These are phyloP conservation scores for Armadillidium nasatum DNA, from an alignment of 1,140 invertebrate species.

Conservation along the genomic window DNA sequence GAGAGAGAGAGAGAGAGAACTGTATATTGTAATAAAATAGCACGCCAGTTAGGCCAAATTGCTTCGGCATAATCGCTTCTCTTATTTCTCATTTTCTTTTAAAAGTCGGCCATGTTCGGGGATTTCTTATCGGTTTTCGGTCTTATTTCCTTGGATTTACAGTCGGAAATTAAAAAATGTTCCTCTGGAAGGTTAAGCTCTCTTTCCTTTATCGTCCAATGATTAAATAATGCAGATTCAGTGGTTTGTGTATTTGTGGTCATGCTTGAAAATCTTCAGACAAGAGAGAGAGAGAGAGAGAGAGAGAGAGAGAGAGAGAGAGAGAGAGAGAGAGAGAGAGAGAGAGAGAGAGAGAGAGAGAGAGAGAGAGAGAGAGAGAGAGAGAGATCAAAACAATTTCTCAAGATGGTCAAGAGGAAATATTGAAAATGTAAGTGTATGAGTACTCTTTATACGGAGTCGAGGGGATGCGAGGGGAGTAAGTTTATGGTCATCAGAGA, in stretches of 20 bases:
- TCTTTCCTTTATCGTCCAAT: neutral
- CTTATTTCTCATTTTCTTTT: neutral
- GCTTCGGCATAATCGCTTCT: neutral
- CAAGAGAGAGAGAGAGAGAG: neutral
- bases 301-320: neutral
- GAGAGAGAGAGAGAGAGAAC: neutral
- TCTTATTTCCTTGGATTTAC: neutral
- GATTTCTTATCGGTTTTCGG: neutral
- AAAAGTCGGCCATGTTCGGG: neutral
- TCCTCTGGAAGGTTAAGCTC: neutral
- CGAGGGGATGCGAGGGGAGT: neutral
- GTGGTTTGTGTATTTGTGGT: conserved; percentile 6
- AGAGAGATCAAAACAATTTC: neutral
- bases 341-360: neutral
- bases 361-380: neutral
- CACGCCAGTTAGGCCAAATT: neutral
- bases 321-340: neutral
- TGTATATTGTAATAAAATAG: conserved; percentile 5
- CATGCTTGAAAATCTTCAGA: neutral
- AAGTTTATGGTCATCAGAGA: neutral
- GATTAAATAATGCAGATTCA: conserved; percentile 13
- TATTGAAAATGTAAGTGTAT: neutral
- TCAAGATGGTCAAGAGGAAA: conserved; percentile 6
- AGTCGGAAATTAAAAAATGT: neutral
- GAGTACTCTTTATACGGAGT: neutral